phyloP scores from a whole-genome alignment of 2,888 invertebrate species.

The Lycia hirtaria region DNA sequence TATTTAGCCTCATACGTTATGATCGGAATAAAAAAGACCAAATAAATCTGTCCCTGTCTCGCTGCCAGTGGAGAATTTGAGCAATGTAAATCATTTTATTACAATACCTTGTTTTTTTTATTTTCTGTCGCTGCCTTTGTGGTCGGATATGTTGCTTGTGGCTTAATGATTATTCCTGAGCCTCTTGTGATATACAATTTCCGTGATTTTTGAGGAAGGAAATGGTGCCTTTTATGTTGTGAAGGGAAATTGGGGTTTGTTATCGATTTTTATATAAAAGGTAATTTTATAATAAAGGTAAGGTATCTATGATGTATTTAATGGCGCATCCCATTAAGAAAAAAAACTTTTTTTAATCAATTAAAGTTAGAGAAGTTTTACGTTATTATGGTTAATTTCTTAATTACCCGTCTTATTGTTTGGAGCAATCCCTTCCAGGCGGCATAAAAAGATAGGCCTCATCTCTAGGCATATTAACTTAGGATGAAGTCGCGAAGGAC shows the following conservation, averaged over 20 bases:
- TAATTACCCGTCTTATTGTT: no score
- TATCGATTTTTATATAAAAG: conserved; percentile 12
- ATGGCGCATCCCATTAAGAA: background rate
- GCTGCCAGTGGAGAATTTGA: conserved; percentile 76
- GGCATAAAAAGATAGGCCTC: no score
- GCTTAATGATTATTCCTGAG: conserved; percentile 55
- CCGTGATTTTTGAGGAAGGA: conserved; percentile 31
- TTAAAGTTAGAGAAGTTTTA: no score
- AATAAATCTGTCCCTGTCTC: conserved; percentile 79
- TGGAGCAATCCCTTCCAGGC: no score
- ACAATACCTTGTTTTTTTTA: conserved; percentile 76
- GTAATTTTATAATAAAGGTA: background rate
- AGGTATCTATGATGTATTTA: background rate
- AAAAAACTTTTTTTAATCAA: background rate
- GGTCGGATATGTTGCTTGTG: conserved; percentile 64
- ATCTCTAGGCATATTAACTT: no score
- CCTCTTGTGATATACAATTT: conserved; percentile 38
- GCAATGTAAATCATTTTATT: conserved; percentile 84
- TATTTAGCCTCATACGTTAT: conserved; percentile 80
- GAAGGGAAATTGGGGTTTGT: background rate
- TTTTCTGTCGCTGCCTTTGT: conserved; percentile 69
- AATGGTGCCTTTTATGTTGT: conserved; percentile 10
- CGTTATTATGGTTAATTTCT: no score
- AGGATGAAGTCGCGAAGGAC: no score
- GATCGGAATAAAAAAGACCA: conserved; percentile 77